Base-by-base conservation (phyloP, 2,888 invertebrate species). In the Nasonovia ribisnigri region DNA sequence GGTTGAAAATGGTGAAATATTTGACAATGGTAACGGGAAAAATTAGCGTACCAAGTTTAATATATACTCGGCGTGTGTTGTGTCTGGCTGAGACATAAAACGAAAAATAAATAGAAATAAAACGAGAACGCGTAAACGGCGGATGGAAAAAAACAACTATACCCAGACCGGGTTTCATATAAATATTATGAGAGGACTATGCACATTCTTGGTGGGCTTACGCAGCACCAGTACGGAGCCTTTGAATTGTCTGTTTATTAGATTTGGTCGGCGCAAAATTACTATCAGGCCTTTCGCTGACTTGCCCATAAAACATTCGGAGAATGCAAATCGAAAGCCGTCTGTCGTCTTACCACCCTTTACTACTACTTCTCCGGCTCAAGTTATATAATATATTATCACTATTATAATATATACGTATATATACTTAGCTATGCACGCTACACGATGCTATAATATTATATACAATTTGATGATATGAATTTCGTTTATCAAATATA, bases 201-300 rank as follows among this genome's bases (percentile, higher is more conserved):
- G 90, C 93, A 48, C 93, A 93, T 93, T 93, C 93, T 93, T 93
- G 93, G 90, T 51, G 90, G 90, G 90, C 93, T 93, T 90, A 93
- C 29, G 60, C 90, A 90, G 86, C 93, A 93, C 93, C 90, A 93
- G 84, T 26, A n/a, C 48, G 93, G 93, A 93, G 90, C 93, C 93
- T 90, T 93, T 90, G 93, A 46, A 93, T 93, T 90, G 93, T 93
- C 93, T 93, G 93, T 93, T 93, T 93, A 93, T 93, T 93, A 93
- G 93, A 93, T 93, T 93, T 93, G 90, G 93, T 90, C 84, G 93
- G 93, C 90, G 86, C 60, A 67, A 93, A 93, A 93, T 93, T 93
- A 93, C 93, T 93, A 57, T 93, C 89, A 89, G 89, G 77, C 93
- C 89, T 93, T 89, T 93, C n/a, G 93, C 93, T 84, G 93, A 86